Evolutionary conservation across 2,113 vertebrate genomes (phyloP).

Genomic region (Heptranchias perlo): DNA sequence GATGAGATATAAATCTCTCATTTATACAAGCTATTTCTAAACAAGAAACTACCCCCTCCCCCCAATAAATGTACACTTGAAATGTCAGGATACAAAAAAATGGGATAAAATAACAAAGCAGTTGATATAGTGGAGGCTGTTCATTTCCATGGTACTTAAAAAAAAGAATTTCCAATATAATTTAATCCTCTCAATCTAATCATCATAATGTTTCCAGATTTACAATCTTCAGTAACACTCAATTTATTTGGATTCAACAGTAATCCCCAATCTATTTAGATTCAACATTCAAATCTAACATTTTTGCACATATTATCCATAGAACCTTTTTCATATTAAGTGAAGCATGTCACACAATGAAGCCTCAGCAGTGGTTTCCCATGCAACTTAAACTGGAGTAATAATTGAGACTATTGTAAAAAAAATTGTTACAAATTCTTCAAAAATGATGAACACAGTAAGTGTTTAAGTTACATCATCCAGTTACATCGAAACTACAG

Average conservation of each 20-base stretch:
- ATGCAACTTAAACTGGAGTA: background rate
- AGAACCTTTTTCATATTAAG: background rate
- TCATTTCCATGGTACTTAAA: background rate
- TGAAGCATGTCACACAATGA: background rate
- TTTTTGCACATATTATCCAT: background rate
- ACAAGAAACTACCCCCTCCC: background rate
- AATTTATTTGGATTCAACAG: background rate
- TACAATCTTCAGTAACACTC: too few relatives aligned
- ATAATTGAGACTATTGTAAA: background rate
- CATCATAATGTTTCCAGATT: background rate
- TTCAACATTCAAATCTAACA: background rate
- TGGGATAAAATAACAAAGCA: background rate
- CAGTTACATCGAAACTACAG: too few relatives aligned
- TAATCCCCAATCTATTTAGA: background rate
- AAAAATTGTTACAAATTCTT: slow-evolving; percentile 5
- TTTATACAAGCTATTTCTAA: background rate
- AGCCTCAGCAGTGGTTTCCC: background rate
- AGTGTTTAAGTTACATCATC: background rate
- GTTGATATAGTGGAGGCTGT: background rate
- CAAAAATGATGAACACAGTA: background rate
- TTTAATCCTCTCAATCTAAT: background rate
- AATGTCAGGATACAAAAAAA: background rate
- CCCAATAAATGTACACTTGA: background rate
- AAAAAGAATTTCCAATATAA: background rate
- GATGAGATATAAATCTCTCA: too few relatives aligned